Percentiles rank a stretch among this genome's conserved stretches.
These are phyloP conservation scores for Actenoides lindsayi DNA, from an alignment of 2,113 vertebrate genomes.

Conservation along the genomic window DNA sequence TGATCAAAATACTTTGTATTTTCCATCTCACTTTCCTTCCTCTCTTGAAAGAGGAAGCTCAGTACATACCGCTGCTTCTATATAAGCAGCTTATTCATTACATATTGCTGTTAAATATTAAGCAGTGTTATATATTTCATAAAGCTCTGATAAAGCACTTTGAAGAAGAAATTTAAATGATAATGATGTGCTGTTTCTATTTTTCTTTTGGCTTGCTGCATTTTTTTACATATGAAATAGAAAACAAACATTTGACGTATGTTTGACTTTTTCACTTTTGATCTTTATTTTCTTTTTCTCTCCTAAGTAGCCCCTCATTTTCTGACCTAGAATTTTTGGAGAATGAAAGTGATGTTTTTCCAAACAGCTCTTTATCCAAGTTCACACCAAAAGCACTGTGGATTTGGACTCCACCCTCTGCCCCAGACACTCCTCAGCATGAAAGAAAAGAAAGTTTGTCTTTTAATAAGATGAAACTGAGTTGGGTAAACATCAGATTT, in stretches of 20 bases:
- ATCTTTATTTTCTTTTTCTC: constrained; percentile 18
- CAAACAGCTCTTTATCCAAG: not conserved
- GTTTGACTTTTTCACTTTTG: constrained; percentile 31
- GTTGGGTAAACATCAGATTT: constrained; percentile 12
- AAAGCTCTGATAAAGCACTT: constrained; percentile 35
- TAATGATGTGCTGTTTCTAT: not conserved
- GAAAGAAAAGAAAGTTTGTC: constrained; percentile 33
- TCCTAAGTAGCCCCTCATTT: not conserved
- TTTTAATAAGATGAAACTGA: not conserved
- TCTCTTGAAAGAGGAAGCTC: constrained; percentile 5
- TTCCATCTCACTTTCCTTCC: constrained; percentile 1
- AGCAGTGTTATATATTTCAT: constrained; percentile 47
- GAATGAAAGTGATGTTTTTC: not conserved
- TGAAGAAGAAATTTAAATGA: constrained; percentile 22
- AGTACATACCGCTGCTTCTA: not conserved
- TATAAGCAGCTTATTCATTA: not conserved
- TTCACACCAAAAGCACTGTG: not conserved
- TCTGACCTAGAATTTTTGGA: constrained; percentile 20
- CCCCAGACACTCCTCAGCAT: constrained; percentile 35
- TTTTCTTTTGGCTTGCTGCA: not conserved
- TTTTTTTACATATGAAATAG: not conserved
- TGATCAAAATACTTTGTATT: constrained; percentile 32
- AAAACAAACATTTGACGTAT: not conserved
- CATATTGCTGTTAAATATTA: constrained; percentile 43
- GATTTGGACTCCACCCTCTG: constrained; percentile 26